Evolutionary conservation across 2,888 invertebrate genomes (phyloP), one percentile per base, ranked within the genome.

Genomic region (Hemaris fuciformis): DNA sequence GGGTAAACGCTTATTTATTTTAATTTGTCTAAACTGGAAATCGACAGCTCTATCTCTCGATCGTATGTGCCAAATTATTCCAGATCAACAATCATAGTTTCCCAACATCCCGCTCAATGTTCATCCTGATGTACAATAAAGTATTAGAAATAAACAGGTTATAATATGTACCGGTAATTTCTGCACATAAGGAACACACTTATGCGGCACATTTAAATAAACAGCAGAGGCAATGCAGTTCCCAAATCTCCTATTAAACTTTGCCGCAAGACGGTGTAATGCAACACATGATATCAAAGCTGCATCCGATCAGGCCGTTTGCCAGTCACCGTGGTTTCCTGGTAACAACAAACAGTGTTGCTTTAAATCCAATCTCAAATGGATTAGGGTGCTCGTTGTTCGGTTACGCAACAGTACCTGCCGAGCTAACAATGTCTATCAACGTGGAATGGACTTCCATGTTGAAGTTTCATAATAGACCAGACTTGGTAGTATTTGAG

Each of bases 261-360:
- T n/a, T 2, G 7, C 45, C 10, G 22, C 20, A 45, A 45, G 45
- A 22, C 45, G 22, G 4, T 46, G 10, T 10, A 13, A 27, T 15
- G 3, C 53, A 18, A 15, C 27, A 38, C 38, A 38, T 38, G 38
- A 38, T 38, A 38, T 38, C 13, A 38, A 38, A 31, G 31, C n/a
- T n/a, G 48, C 7, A 48, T 48, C 27, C 27, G 48, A 31, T 53
- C 27, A 18, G 18, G 18, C 27, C 18, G 53, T 31, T 27, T 27
- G 8, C 48, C 4, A 10, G n/a, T 27, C 45, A 46, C 46, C 25
- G 20, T 53, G 53, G 18, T 18, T 18, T 18, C 23, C 31, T 43
- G 27, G 27, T 8, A 38, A n/a, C n/a, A 22, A 45, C 53, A 53
- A 53, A 53, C 53, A 53, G 53, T 53, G 53, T 53, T 53, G 53